Percentiles rank a stretch among this genome's conserved stretches.
These are phyloP conservation scores for Nudaria mundana DNA, from an alignment of 2,888 invertebrate species.

Conservation along the genomic window DNA sequence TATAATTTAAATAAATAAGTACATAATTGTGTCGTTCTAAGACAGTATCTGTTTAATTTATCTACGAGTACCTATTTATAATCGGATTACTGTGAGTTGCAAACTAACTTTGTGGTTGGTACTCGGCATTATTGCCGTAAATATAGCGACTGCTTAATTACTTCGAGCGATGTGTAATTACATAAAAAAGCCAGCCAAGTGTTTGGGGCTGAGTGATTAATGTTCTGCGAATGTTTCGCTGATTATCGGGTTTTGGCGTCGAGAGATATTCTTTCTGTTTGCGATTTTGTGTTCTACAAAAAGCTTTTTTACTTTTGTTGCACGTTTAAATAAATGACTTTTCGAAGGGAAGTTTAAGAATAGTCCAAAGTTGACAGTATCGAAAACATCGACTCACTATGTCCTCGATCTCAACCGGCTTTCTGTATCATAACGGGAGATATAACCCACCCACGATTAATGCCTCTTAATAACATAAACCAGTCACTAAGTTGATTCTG, in stretches of 20 bases:
- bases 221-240: conserved; percentile 10
- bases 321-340: too few relatives aligned
- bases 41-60: conserved; percentile 18
- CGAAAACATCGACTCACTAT: too few relatives aligned
- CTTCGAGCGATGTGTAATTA: conserved; percentile 9
- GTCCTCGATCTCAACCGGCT: too few relatives aligned
- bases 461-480: too few relatives aligned
- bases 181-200: conserved; percentile 13
- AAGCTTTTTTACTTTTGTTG: background rate
- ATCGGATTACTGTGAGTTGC: conserved; percentile 26
- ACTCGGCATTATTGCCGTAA: conserved; percentile 11
- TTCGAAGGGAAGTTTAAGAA: too few relatives aligned
- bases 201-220: conserved; percentile 13
- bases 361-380: too few relatives aligned
- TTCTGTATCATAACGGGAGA: too few relatives aligned
- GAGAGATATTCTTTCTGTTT: conserved; percentile 4
- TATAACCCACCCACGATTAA: too few relatives aligned
- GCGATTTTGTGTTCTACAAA: background rate
- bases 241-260: background rate
- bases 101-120: conserved; percentile 24
- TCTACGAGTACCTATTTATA: conserved; percentile 22
- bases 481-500: too few relatives aligned
- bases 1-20: too few relatives aligned
- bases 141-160: conserved; percentile 20
- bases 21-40: conserved; percentile 11